These are phyloP conservation scores for Cercocebus atys DNA, from an alignment of 2,113 vertebrate species.

Conservation along the genomic window DNA sequence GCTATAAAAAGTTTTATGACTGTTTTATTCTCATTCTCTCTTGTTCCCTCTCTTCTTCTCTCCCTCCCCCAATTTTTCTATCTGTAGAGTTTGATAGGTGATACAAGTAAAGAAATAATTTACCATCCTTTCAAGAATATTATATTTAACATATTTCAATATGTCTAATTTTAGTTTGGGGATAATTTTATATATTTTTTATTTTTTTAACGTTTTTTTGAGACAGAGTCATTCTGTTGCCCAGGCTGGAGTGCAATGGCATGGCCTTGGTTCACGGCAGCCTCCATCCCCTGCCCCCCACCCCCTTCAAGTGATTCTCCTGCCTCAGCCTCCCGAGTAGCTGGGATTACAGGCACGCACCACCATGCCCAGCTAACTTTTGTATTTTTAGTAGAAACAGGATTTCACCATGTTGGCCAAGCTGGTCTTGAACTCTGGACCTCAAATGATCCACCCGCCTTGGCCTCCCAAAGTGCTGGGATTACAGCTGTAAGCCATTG, in stretches of 20 bases:
- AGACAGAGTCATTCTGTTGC: neutral
- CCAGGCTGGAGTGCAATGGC: neutral
- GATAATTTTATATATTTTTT: too few species aligned
- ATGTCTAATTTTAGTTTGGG: conserved; percentile 1
- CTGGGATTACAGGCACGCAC: neutral
- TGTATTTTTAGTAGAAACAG: too few species aligned
- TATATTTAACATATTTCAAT: conserved; percentile 1
- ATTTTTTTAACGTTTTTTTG: neutral
- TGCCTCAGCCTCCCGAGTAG: neutral
- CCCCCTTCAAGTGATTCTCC: neutral
- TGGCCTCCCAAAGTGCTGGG: neutral
- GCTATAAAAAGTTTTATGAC: neutral
- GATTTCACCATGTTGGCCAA: too few species aligned
- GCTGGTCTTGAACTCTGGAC: too few species aligned
- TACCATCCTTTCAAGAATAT: conserved; percentile 20
- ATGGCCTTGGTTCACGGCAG: neutral
- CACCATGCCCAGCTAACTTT: too few species aligned
- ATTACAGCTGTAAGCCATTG: neutral
- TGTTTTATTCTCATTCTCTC: neutral
- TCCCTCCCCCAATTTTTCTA: neutral
- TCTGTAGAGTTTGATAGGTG: neutral
- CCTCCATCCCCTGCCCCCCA: neutral
- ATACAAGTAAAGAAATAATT: conserved; percentile 7
- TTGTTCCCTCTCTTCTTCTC: neutral
- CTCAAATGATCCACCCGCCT: neutral